phyloP scores from a whole-genome alignment of 2,797 vertebrate genomes.

The Gymnothorax javanicus region DNA sequence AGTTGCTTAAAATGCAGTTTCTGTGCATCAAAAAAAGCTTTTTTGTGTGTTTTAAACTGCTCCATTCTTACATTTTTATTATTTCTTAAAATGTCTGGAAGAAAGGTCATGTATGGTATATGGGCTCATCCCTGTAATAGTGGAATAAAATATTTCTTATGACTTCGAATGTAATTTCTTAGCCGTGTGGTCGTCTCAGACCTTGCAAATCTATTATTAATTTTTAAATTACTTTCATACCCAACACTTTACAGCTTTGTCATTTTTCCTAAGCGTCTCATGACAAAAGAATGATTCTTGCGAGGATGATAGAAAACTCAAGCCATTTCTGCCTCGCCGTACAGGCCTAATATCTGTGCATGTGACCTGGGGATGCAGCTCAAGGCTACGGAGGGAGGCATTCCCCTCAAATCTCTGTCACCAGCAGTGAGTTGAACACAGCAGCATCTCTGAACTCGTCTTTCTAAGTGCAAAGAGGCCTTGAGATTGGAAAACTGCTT shows the following conservation, averaged over 20 bases:
- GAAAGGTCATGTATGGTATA: no score
- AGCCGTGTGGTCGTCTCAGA: conserved; percentile 59
- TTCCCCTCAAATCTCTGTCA: conserved; percentile 41
- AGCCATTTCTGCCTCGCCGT: conserved; percentile 36
- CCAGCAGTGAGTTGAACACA: conserved; percentile 38
- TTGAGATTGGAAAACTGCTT: conserved; percentile 23
- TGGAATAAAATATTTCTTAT: conserved; percentile 69
- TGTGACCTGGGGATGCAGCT: conserved; percentile 41
- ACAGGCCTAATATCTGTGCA: conserved; percentile 37
- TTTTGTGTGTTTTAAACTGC: conserved; percentile 79
- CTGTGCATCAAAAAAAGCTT: conserved; percentile 96
- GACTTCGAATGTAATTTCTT: conserved; percentile 64
- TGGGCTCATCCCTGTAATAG: conserved; percentile 54
- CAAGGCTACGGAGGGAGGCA: conserved; percentile 46
- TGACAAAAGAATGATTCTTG: conserved; percentile 54
- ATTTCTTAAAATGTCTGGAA: no score
- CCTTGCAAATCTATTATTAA: conserved; percentile 68
- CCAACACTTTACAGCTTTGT: conserved; percentile 61
- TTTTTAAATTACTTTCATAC: conserved; percentile 57
- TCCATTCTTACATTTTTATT: conserved; percentile 64
- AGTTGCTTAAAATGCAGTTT: conserved; percentile 93
- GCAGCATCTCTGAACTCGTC: conserved; percentile 43
- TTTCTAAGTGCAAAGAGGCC: conserved; percentile 26
- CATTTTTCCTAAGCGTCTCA: conserved; percentile 57
- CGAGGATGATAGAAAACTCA: conserved; percentile 45